Evolutionary conservation across 2,797 vertebrate species (phyloP), one percentile per base, ranked within the genome.

Genomic region (Sebastes trivittatus): DNA sequence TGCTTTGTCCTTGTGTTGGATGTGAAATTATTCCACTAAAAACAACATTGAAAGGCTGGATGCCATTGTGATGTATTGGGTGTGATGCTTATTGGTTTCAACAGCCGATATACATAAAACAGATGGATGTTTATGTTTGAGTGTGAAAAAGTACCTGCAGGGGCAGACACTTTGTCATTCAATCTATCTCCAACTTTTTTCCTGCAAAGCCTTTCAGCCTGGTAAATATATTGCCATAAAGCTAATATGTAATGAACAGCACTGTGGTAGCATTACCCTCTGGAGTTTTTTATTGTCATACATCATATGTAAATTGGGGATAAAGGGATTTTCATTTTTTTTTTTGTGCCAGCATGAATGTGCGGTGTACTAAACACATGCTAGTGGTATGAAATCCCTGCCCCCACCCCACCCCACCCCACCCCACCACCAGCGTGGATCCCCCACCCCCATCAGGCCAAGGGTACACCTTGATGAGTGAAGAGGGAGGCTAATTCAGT

Each of bases 381-480:
- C 66, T 80, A 70, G 63, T 75, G 59, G 69, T 80, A 80, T 85
- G 56, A 82, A 86, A 77, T 77, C 75, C 77, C 78, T 38, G 27
- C 72, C 80, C 75, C 79, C 75, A 42, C 80, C 75, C 79, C 75
- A 42, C 36, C 30, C 67, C 7, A 3, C 52, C 38, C 56, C 7
- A 6, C 38, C 49, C 60, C 75, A 68, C 69, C 64, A 73, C 68
- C 78, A 88, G 68, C 8, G 1, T 80, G 23, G 49, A 82, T 27
- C 79, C 86, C 89, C 90, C 85, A 54, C 84, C 77, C 85, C 62
- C 82, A 72, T 78, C 89, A 92, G 91, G 93, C 94, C 93, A 94
- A 94, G 94, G 95, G 92, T 95, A 95, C 93, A 96, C 94, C 94
- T 95, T 95, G 94, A 96, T 95, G 94, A 96, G 94, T 92, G 92